A percentile compares a stretch with the other conserved stretches of the same genome.
phyloP scores from a whole-genome alignment of 2,888 invertebrate species.

The Ornithoptera alexandrae region DNA sequence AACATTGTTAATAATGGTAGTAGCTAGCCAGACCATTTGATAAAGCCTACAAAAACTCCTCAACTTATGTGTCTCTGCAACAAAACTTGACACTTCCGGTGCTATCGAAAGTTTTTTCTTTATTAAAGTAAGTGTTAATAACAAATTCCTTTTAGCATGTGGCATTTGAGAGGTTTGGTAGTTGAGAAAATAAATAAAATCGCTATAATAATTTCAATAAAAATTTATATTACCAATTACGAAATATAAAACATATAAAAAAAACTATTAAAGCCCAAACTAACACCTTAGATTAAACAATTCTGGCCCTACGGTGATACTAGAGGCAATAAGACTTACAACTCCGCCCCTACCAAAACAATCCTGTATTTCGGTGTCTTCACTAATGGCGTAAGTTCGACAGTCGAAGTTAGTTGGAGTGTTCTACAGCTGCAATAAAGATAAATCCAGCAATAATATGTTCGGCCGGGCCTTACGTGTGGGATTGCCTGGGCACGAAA shows the following conservation, averaged over 20 bases:
- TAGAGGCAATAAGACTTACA: conserved; percentile 80
- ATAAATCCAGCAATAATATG: conserved; percentile 80
- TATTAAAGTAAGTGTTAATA: too few species aligned
- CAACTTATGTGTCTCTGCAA: too few species aligned
- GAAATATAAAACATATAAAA: conserved; percentile 11
- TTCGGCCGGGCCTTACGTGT: conserved; percentile 76
- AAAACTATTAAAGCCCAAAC: conserved; percentile 44
- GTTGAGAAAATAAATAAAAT: background rate
- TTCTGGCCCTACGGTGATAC: conserved; percentile 65
- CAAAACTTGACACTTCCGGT: too few species aligned
- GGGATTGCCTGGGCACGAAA: conserved; percentile 75
- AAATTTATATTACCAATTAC: background rate
- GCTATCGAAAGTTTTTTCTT: too few species aligned
- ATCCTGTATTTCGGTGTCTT: conserved; percentile 79
- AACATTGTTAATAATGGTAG: too few species aligned
- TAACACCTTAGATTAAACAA: conserved; percentile 74
- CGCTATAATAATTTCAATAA: background rate
- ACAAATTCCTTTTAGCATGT: too few species aligned
- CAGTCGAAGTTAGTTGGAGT: conserved; percentile 79
- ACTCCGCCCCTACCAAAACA: conserved; percentile 77
- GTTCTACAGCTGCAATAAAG: conserved; percentile 79
- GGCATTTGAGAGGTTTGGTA: too few species aligned
- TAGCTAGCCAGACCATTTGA: too few species aligned
- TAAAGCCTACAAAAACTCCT: too few species aligned
- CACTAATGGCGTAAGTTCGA: conserved; percentile 79